phyloP scores from a whole-genome alignment of 2,797 vertebrate species.

The Serranus cabrilla region DNA sequence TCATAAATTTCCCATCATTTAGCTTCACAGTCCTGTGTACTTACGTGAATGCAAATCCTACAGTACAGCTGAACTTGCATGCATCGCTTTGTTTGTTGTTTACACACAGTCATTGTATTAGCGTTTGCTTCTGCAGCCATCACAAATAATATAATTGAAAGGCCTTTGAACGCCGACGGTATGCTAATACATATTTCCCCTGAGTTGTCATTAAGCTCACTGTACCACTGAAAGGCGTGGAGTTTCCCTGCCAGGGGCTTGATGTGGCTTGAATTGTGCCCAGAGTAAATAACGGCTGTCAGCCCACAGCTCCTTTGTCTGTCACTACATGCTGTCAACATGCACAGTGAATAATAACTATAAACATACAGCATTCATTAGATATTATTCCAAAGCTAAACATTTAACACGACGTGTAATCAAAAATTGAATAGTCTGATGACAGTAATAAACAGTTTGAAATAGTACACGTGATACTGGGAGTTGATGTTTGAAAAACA shows the following conservation, averaged over 20 bases:
- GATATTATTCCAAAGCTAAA: constrained; percentile 20
- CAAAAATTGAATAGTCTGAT: neutral
- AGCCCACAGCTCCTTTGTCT: constrained; percentile 27
- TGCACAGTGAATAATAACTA: constrained; percentile 6
- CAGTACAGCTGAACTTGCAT: constrained; percentile 7
- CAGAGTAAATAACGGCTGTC: constrained; percentile 48
- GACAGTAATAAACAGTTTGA: neutral
- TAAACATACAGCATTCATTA: constrained; percentile 21
- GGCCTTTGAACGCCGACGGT: constrained; percentile 54
- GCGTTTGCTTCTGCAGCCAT: constrained; percentile 41
- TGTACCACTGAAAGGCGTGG: constrained; percentile 44
- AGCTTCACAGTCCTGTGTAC: neutral
- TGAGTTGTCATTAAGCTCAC: constrained; percentile 70
- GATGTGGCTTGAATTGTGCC: constrained; percentile 57
- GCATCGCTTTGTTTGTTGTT: constrained; percentile 36
- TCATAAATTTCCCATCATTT: neutral
- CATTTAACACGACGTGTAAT: neutral
- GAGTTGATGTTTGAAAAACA: neutral
- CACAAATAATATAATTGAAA: constrained; percentile 54
- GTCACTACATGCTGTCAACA: constrained; percentile 30
- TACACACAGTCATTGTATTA: constrained; percentile 22
- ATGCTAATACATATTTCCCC: constrained; percentile 67
- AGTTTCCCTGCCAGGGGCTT: constrained; percentile 46
- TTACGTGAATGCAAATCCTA: neutral
- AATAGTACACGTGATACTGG: neutral